phyloP scores from a whole-genome alignment of 2,797 vertebrate species.

The Sparus aurata region DNA sequence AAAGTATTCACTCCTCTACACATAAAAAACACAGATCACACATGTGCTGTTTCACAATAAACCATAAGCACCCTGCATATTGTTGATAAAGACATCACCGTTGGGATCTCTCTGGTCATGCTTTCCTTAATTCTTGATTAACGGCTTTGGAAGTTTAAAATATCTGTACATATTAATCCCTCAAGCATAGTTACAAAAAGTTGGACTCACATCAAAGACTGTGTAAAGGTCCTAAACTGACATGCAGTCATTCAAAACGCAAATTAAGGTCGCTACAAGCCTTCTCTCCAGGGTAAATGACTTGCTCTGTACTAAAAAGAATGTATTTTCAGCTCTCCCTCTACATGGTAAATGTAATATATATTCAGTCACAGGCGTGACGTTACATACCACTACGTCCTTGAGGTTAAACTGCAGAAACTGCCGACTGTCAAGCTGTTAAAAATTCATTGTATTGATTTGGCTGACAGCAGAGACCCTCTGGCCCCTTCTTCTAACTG shows the following conservation, averaged over 20 bases:
- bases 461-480: slow-evolving; percentile 63
- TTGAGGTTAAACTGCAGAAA: slow-evolving; percentile 68
- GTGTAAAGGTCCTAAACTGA: slow-evolving; percentile 20
- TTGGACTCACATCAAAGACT: slow-evolving; percentile 38
- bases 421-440: slow-evolving; percentile 62
- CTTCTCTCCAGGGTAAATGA: slow-evolving; percentile 27
- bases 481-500: slow-evolving; percentile 46
- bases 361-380: slow-evolving; percentile 32
- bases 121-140: slow-evolving; percentile 33
- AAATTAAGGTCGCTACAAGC: slow-evolving; percentile 42
- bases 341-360: slow-evolving; percentile 28
- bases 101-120: neutral
- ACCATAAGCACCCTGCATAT: slow-evolving; percentile 1
- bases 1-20: neutral
- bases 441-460: slow-evolving; percentile 82
- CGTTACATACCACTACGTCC: slow-evolving; percentile 53
- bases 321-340: slow-evolving; percentile 16
- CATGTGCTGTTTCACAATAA: slow-evolving; percentile 12
- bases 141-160: slow-evolving; percentile 26
- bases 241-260: slow-evolving; percentile 60
- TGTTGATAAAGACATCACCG: neutral
- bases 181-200: slow-evolving; percentile 37
- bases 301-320: slow-evolving; percentile 1
- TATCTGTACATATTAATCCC: slow-evolving; percentile 9
- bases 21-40: slow-evolving; percentile 4